phyloP scores from a whole-genome alignment of 2,888 invertebrate species.

The Phyto melanocephala region DNA sequence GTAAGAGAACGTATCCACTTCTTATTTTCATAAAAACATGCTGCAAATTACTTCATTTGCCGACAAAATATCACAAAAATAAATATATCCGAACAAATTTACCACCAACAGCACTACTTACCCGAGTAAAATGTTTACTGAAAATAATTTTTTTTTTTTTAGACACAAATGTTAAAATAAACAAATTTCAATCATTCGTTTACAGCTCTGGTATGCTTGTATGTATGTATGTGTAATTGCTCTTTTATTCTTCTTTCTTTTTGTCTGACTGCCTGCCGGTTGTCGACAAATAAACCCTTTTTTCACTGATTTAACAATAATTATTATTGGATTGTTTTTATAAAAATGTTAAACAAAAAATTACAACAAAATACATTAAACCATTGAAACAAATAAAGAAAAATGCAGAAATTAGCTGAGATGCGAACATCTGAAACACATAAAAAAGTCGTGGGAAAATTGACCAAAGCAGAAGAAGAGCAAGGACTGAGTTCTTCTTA shows the following conservation, averaged over 20 bases:
- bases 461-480: slow-evolving; percentile 62
- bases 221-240: slow-evolving; percentile 2
- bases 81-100: no score
- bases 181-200: no score
- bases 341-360: slow-evolving; percentile 65
- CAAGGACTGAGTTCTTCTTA: slow-evolving; percentile 32
- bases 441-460: slow-evolving; percentile 41
- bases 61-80: no score
- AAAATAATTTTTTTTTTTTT: no score
- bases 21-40: no score
- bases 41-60: no score
- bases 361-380: slow-evolving; percentile 51
- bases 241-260: slow-evolving; percentile 7
- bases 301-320: slow-evolving; percentile 69
- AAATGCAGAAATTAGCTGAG: slow-evolving; percentile 67
- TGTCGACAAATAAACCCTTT: slow-evolving; percentile 61
- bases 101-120: no score
- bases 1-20: no score
- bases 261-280: slow-evolving; percentile 31
- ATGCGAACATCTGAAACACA: slow-evolving; percentile 57
- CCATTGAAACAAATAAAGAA: slow-evolving; percentile 60
- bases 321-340: slow-evolving; percentile 69
- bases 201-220: no score
- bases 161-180: no score
- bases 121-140: no score